Evolutionary conservation across 2,113 vertebrate genomes (phyloP), one percentile per base, ranked within the genome.

Genomic region (Melanocharis versteri): DNA sequence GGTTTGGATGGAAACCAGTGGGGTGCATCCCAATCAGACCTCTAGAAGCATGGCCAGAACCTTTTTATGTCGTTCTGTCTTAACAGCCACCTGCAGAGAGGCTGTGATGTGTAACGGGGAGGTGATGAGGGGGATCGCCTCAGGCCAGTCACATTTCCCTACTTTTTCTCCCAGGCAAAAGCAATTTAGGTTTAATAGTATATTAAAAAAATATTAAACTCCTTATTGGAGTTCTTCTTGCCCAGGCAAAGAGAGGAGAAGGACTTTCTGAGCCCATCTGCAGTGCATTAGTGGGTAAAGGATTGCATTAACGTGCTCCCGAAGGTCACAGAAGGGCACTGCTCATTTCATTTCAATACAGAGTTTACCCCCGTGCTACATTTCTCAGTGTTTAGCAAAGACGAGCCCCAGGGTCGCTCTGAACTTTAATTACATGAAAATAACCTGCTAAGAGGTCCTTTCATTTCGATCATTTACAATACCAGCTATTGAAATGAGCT

Each of bases 371-470:
- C 48, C 4, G 82, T 69, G 92, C 75, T 45, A 15, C 66, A 21
- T 37, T 77, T 64, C 82, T 80, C 44, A 5, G 0, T 48, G 39
- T 93, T 90, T 69, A 61, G 88, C n/a, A 72, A 71, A 93, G 87
- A 69, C 45, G 61, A 90, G 88, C 85, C 90, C 70, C 33, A 37
- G 90, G 66, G 75, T 77, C 88, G 37, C 57, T 69, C 82, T 72
- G 66, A 85, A 88, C 82, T 80, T 85, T 79, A 94, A 95, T 93
- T 92, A 86, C 75, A 24, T 50, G 77, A 76, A 83, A 96, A 94
- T 69, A 93, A 94, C 70, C 54, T 1, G 1, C 61, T 72, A 86
- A 96, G 85, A 90, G 37, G 57, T 48, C 66, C 26, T 92, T 94
- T 77, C 61, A 42, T 94, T 94, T 89, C 35, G 82, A 83, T 92